Conservation (phyloP, 2,888 invertebrate genomes). For the Pristionchus exspectatus region DNA sequence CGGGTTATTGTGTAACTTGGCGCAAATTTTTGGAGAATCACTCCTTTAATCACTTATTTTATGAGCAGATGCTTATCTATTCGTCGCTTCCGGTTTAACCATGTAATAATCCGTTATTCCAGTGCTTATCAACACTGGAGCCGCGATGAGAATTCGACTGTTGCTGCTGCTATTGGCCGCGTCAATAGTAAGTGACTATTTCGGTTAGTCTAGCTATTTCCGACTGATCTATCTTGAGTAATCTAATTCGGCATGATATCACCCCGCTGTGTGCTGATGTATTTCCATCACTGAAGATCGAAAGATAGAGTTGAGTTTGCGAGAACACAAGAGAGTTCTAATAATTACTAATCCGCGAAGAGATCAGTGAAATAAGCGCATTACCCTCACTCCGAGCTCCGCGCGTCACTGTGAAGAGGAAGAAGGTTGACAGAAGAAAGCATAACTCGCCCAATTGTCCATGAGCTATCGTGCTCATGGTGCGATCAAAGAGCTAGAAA, state of each 20-base stretch:
- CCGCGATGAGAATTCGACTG: neutral
- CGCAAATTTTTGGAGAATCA: neutral
- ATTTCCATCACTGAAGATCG: neutral
- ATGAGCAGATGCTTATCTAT: neutral
- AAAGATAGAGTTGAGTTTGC: neutral
- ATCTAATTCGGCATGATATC: neutral
- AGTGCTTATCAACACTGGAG: neutral
- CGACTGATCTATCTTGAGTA: too few species aligned
- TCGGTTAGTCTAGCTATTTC: neutral
- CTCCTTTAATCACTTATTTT: neutral
- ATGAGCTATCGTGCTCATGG: neutral
- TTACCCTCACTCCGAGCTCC: neutral
- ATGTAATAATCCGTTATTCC: neutral
- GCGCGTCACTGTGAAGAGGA: neutral
- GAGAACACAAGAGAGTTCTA: neutral
- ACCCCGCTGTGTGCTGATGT: neutral
- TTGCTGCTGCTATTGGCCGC: neutral
- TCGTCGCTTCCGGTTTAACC: neutral
- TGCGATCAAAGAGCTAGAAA: neutral
- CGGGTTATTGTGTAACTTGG: neutral
- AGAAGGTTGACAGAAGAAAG: neutral
- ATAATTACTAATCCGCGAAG: neutral
- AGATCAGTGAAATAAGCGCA: neutral
- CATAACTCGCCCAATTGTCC: constrained; percentile 22
- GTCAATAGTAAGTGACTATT: neutral